These are phyloP conservation scores for Tetragnatha montana DNA, from an alignment of 2,888 invertebrate genomes.

Conservation along the genomic window DNA sequence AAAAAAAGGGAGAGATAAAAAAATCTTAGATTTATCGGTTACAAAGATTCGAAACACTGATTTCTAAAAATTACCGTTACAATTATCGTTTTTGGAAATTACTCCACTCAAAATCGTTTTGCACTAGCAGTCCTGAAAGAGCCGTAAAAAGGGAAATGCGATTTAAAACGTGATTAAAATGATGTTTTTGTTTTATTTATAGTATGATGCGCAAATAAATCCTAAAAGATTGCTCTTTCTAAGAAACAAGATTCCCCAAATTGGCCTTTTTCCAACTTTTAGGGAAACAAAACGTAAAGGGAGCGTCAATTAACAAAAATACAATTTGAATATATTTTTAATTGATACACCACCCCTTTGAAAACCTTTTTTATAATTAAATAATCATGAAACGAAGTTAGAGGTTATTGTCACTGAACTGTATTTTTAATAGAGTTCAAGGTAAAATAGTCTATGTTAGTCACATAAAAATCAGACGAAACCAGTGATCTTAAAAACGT, in stretches of 20 bases:
- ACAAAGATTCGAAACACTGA: slow-evolving; percentile 8
- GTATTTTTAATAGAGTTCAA: no score
- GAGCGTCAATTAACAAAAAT: no score
- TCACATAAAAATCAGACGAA: no score
- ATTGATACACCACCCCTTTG: no score
- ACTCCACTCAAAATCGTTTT: slow-evolving; percentile 10
- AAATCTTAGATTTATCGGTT: slow-evolving; percentile 3
- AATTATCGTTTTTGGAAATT: slow-evolving; percentile 20
- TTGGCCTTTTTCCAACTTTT: slow-evolving; percentile 6
- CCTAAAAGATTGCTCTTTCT: slow-evolving; percentile 11
- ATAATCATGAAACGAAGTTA: no score
- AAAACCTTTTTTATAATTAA: no score
- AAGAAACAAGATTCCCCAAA: not conserved
- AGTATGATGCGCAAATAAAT: slow-evolving; percentile 9
- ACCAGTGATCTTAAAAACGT: no score
- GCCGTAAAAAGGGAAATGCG: slow-evolving; percentile 13
- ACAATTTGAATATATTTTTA: no score
- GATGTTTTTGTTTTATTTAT: not conserved
- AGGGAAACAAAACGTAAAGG: not conserved
- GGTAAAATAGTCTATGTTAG: no score
- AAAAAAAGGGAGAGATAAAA: not conserved
- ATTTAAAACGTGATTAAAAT: slow-evolving; percentile 33
- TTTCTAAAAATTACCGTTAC: slow-evolving; percentile 21
- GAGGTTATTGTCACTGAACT: no score
- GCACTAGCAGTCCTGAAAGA: slow-evolving; percentile 2